Conservation (phyloP, 1,140 invertebrate species). For the Drosophila bipectinata region DNA sequence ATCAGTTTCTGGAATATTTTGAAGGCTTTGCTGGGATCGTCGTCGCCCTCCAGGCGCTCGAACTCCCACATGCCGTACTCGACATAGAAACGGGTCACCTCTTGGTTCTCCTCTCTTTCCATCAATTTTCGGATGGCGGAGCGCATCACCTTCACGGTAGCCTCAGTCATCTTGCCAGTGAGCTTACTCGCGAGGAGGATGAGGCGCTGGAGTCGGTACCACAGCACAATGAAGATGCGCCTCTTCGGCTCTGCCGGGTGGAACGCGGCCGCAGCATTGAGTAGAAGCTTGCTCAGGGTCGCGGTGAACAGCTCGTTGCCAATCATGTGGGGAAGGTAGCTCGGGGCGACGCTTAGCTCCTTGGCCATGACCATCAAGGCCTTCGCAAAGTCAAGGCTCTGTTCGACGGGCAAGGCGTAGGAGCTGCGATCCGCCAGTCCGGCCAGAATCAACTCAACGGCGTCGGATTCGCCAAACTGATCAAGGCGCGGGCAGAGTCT, state of each 20-base stretch:
- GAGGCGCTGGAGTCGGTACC: conserved; percentile 86
- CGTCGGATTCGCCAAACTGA: conserved; percentile 82
- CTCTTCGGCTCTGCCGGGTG: conserved; percentile 62
- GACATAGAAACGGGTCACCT: conserved; percentile 83
- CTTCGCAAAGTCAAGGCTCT: conserved; percentile 16
- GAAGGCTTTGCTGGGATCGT: conserved; percentile 67
- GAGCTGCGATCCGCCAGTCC: conserved; percentile 33
- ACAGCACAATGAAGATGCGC: conserved; percentile 86
- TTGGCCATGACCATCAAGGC: conserved; percentile 50
- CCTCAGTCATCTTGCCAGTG: conserved; percentile 77
- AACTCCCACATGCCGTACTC: conserved; percentile 88
- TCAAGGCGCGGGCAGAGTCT: conserved; percentile 73
- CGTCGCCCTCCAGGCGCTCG: conserved; percentile 84
- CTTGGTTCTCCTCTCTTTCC: conserved; percentile 84
- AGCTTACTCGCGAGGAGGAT: conserved; percentile 85
- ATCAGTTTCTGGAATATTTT: conserved; percentile 84
- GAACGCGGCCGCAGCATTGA: conserved; percentile 76
- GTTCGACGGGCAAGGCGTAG: conserved; percentile 12
- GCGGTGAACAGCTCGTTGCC: conserved; percentile 86
- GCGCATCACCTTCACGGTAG: conserved; percentile 85
- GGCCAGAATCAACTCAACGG: conserved; percentile 83
- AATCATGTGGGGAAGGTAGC: conserved; percentile 86
- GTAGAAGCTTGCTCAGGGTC: conserved; percentile 84
- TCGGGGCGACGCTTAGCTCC: conserved; percentile 85
- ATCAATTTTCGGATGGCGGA: conserved; percentile 85